Base-by-base conservation (phyloP, 2,888 invertebrate genomes). In the Nemurella pictetii region DNA sequence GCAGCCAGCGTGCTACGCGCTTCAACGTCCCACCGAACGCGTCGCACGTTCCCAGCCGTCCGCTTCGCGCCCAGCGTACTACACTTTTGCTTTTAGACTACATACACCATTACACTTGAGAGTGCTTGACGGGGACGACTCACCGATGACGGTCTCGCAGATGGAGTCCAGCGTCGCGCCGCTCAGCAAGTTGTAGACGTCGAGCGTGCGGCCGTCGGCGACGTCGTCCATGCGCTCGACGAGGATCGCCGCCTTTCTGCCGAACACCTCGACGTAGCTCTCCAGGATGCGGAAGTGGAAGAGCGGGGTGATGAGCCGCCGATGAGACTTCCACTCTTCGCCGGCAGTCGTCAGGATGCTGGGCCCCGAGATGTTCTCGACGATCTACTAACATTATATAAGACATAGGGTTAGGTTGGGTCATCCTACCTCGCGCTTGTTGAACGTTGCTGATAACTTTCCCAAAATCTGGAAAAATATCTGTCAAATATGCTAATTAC, bases 211-310 rank as follows among this genome's bases (percentile, higher is more conserved):
- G 2, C 28, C 75, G 28, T 75, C 75, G 15, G 75, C 28, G 75
- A 27, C 5, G 26, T 75, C 4, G 20, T 75, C 75, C 20, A 75
- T 9, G 3, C 5, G 27, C 15, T 75, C 28, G 26, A 75, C 2
- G 7, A 75, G 75, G 27, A 75, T 27, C 75, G 75, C 12, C 75
- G 75, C 28, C 75, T 75, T 75, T 26, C 75, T 9, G 2, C 27
- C 75, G 75, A 75, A 75, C 75, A 75, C 75, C 75, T 75, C 75
- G 26, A 75, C 75, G 15, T 75, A 75, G 75, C 27, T 75, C 75
- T 75, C 75, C 75, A 75, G 75, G 75, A 75, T 75, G 75, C 75
- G 75, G 75, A 75, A 75, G 75, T 75, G 75, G 75, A 75, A 75
- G 27, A 75, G 75, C 75, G 75, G 75, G 3, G 75, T 75, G 75